Conservation (phyloP, 2,113 vertebrate genomes). For the Pseudopipra pipra region DNA sequence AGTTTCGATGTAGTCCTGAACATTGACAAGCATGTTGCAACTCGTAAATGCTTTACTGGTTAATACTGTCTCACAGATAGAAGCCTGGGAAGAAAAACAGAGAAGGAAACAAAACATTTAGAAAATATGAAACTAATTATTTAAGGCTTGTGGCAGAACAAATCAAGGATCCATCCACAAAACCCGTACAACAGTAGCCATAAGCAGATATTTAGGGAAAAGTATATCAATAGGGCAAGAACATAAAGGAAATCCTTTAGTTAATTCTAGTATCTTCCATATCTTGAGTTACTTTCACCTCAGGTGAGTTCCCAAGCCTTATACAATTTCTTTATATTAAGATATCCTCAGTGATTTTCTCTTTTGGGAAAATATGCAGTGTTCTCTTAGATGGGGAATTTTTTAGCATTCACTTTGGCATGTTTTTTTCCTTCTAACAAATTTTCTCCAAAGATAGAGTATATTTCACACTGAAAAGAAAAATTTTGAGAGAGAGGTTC, state of each 20-base stretch:
- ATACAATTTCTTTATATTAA: neutral
- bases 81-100: neutral
- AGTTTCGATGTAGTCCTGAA: constrained; percentile 65
- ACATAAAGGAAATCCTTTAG: neutral
- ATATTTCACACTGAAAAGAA: neutral
- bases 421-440: neutral
- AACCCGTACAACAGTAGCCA: neutral
- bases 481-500: neutral
- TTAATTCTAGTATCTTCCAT: neutral
- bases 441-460: neutral
- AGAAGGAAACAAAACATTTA: neutral
- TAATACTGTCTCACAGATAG: constrained; percentile 68
- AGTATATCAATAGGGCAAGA: neutral
- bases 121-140: neutral
- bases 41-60: constrained; percentile 35
- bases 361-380: neutral
- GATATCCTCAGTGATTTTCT: neutral
- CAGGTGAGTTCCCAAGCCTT: neutral
- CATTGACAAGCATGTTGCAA: constrained; percentile 62
- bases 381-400: neutral
- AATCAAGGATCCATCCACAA: neutral
- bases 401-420: neutral
- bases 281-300: neutral
- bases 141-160: neutral
- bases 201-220: neutral